Base-by-base conservation (phyloP, 1,140 invertebrate species). In the Thalassaphorura encarpata region DNA sequence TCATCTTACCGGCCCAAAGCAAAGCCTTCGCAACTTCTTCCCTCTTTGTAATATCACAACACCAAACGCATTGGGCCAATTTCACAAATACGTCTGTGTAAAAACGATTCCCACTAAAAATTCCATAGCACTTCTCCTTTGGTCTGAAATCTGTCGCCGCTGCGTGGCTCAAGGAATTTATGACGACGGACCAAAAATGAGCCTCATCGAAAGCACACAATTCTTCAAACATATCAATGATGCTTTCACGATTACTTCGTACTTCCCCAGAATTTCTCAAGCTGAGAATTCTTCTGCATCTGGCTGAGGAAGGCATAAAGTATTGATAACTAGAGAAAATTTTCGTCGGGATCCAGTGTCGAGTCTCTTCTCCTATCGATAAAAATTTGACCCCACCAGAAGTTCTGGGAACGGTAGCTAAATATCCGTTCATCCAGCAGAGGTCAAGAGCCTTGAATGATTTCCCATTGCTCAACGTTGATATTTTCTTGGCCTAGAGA, bases 31-130 rank as follows among this genome's bases (percentile, higher is more conserved):
- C 53, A 26, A 64, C 62, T 16, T 58, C 56, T 53, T 64, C 62
- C 19, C 59, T n/a, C 29, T 64, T 64, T 8, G 29, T 29, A 8
- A 54, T 46, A 41, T 64, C 62, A 2, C 45, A 39, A 5, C 18
- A 28, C 58, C 59, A 64, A 28, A 64, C 54, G 23, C 58, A 58
- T 41, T 64, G 58, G n/a, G 58, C 59, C 4, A 52, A 43, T 51
- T 61, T 61, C 0, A 64, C 56, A 5, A 59, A 24, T 27, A 57
- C 52, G n/a, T 64, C 59, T 29, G 61, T 62, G 49, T 55, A 58
- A 18, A 42, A 36, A 23, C 56, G 51, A 28, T 50, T 42, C 24
- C 51, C 52, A 33, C 49, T 45, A 27, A 56, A 61, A 11, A 56
- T 24, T n/a, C 54, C 24, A n/a, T 39, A 33, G 26, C 42, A 54